phyloP scores from a whole-genome alignment of 2,113 vertebrate species.

The Euleptes europaea region DNA sequence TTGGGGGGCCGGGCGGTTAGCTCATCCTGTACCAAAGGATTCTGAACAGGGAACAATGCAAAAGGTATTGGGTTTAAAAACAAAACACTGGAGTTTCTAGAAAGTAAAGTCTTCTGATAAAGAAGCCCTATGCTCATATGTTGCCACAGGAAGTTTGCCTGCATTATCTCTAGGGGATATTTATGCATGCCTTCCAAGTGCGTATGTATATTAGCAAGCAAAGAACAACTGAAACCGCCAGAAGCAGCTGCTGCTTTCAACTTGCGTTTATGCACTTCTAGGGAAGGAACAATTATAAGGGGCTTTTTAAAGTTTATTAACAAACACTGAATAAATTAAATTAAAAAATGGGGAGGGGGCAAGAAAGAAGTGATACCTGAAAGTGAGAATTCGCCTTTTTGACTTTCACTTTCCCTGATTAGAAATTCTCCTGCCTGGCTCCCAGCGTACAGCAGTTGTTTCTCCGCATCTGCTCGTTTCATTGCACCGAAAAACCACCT shows the following conservation, averaged over 20 bases:
- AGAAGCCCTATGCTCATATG: not conserved
- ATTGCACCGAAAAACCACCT: constrained; percentile 93
- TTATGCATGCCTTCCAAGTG: not conserved
- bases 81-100: no score
- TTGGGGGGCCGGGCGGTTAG: not conserved
- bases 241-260: constrained; percentile 10
- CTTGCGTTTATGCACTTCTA: constrained; percentile 2
- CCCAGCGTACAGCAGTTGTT: constrained; percentile 75
- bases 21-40: not conserved
- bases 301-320: not conserved
- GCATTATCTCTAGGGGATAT: not conserved
- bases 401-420: constrained; percentile 89
- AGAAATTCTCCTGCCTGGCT: constrained; percentile 86
- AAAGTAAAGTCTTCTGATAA: not conserved
- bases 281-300: not conserved
- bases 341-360: not conserved
- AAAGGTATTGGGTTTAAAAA: not conserved
- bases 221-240: not conserved
- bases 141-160: no score
- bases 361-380: constrained; percentile 80
- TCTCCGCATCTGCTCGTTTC: constrained; percentile 90
- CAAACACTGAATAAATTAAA: not conserved
- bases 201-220: constrained; percentile 25
- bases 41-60: not conserved
- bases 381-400: constrained; percentile 84